Evolutionary conservation across 2,888 invertebrate genomes (phyloP).

Genomic region (Rotaria sp.): DNA sequence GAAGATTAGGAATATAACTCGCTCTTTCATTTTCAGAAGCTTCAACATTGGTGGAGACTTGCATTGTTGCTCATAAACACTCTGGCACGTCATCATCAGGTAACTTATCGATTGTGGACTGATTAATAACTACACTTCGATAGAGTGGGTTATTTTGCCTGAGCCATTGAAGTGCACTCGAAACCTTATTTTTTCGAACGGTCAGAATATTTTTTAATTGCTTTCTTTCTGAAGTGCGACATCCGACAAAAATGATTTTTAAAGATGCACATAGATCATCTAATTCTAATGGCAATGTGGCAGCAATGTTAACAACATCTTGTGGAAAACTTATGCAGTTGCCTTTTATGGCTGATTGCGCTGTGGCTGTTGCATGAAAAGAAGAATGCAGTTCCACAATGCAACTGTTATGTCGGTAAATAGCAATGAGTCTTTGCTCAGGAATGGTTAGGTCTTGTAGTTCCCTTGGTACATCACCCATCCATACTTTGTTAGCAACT

Average conservation of each 20-base stretch:
- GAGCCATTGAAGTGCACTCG: not conserved
- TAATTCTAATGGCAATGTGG: not conserved
- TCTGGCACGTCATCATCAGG: not conserved
- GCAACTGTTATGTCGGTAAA: not conserved
- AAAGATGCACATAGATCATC: not conserved
- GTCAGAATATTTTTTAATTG: not conserved
- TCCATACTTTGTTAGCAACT: not conserved
- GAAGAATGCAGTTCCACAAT: not conserved
- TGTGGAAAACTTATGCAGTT: not conserved
- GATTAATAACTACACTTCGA: not conserved
- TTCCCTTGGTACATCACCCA: not conserved
- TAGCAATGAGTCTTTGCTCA: not conserved
- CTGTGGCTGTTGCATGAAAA: not conserved
- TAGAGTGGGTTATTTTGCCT: not conserved
- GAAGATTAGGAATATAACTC: not conserved
- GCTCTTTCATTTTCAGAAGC: not conserved
- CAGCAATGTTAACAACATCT: not conserved
- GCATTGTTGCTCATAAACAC: not conserved
- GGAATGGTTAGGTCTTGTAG: not conserved
- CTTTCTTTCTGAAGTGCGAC: not conserved
- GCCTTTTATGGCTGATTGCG: not conserved
- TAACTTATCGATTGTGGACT: not conserved
- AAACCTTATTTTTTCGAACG: not conserved
- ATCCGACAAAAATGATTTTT: not conserved
- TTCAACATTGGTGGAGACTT: not conserved